Evolutionary conservation across 2,888 invertebrate species (phyloP), one percentile per base, ranked within the genome.

Genomic region (Chironomus tentans): DNA sequence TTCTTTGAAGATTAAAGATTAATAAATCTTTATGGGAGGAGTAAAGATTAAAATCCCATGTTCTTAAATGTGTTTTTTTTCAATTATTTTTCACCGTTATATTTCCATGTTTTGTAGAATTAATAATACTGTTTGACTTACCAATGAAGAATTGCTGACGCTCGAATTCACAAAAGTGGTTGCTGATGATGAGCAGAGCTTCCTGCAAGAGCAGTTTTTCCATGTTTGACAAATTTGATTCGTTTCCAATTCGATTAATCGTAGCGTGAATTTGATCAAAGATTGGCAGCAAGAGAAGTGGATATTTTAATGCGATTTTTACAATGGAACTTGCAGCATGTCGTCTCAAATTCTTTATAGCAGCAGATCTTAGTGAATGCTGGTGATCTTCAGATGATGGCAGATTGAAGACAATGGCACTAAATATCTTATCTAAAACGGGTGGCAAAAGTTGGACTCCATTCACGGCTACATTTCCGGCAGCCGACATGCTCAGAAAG

Each of bases 241-340:
- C 69, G 1, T n/a, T 21, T 13, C 38, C 21, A 6, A 68, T 13
- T 7, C 88, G 88, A 76, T 90, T 89, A 3, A 93, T 90, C 79
- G 92, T 90, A 7, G 89, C 88, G 81, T 92, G 91, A 78, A 97
- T 90, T 77, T 93, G 91, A 74, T 92, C 92, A 83, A 96, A 97
- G 50, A 93, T 91, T 0, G 95, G 94, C 81, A 96, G 84, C 77
- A 97, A 84, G 0, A 97, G 85, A 28, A 94, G 83, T 0, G 96
- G 95, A 84, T 94, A 95, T 83, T 93, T 93, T 77, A 92, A 90
- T 18, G 93, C 94, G 65, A 96, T 89, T 83, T 96, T 96, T 12
- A 97, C 95, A 85, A 97, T 90, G 24, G 95, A 85, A 6, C 94
- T 92, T 24, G 95, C 95, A 5, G 95, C 95, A 84, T 97, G 97